A percentile compares a stretch with the other conserved stretches of the same genome.
These are phyloP conservation scores for Arnoldichthys spilopterus DNA, from an alignment of 2,797 vertebrate genomes.

Conservation along the genomic window DNA sequence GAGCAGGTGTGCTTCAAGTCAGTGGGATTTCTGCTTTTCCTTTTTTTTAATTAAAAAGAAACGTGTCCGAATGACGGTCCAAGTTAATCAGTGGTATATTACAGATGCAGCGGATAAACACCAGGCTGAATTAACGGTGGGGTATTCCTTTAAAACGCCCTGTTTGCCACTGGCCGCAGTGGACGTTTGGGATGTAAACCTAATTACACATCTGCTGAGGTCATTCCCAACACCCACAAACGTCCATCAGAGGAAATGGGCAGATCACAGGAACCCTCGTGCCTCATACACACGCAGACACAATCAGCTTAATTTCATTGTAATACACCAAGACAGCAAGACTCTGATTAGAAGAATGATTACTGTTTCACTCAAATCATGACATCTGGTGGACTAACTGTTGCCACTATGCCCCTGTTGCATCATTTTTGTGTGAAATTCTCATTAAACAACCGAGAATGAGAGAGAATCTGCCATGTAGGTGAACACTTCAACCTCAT, in stretches of 20 bases:
- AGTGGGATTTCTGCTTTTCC: no score
- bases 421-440: neutral
- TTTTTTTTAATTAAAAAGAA: no score
- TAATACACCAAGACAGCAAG: neutral
- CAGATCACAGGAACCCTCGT: neutral
- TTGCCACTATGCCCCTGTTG: no score
- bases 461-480: neutral
- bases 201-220: neutral
- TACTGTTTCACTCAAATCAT: neutral
- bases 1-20: no score
- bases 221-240: neutral
- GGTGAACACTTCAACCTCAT: slow-evolving; percentile 46
- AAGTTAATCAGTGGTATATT: no score
- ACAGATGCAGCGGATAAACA: no score
- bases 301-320: neutral
- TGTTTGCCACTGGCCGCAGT: no score
- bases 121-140: no score
- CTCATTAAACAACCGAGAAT: neutral
- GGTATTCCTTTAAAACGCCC: no score
- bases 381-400: neutral
- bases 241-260: neutral
- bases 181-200: neutral
- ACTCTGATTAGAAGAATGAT: neutral
- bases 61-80: no score
- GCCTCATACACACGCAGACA: neutral